A percentile compares a stretch with the other conserved stretches of the same genome.
Evolutionary conservation across 2,113 vertebrate species (phyloP).

Genomic region (Ariopsis seemanni): DNA sequence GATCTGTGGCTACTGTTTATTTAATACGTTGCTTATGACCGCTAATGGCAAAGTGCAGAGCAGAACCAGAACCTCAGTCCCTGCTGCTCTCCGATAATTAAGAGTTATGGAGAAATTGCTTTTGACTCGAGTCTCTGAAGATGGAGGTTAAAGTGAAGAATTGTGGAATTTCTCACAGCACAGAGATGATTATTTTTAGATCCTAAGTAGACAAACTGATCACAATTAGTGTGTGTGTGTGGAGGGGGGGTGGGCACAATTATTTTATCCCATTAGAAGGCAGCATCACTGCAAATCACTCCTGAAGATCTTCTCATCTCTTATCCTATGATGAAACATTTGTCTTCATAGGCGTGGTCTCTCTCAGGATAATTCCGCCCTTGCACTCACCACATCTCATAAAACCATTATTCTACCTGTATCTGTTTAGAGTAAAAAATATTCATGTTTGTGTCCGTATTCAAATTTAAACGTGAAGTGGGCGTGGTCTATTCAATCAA

Average conservation of each 20-base stretch:
- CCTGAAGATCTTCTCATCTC: not conserved
- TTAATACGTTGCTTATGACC: conserved; percentile 41
- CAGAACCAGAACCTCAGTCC: conserved; percentile 2
- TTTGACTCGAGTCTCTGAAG: not conserved
- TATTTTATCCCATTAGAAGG: not conserved
- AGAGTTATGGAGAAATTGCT: conserved; percentile 19
- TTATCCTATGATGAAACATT: not conserved
- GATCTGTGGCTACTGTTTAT: conserved; percentile 40
- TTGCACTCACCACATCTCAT: not conserved
- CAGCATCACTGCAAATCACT: not conserved
- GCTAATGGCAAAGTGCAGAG: conserved; percentile 45
- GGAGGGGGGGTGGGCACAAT: not conserved
- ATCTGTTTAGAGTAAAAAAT: not conserved
- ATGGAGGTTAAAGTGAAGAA: not conserved
- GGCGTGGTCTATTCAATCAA: no score
- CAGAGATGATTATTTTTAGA: not conserved
- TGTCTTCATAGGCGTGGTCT: not conserved
- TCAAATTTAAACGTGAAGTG: not conserved
- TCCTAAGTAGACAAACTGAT: not conserved
- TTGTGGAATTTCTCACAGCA: not conserved
- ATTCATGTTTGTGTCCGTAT: not conserved
- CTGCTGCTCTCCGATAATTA: conserved; percentile 53
- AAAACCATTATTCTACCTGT: not conserved
- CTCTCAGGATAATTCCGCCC: not conserved
- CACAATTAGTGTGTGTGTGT: no score